Evolutionary conservation across 2,113 vertebrate species (phyloP), one percentile per base, ranked within the genome.

Genomic region (Herpetotheres cachinnans): DNA sequence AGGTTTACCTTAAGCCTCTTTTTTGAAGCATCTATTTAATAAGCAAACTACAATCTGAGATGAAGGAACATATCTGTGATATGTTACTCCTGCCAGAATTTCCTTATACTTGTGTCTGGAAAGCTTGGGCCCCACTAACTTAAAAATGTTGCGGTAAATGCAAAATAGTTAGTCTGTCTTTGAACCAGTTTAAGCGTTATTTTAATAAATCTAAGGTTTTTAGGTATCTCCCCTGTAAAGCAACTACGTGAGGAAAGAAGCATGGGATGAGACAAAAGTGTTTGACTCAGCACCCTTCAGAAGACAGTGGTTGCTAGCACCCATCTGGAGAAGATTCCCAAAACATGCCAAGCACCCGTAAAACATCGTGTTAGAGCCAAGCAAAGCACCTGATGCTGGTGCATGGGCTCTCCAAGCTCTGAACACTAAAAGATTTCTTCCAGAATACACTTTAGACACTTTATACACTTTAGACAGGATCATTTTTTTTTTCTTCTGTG

Each of bases 331-430:
- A 95, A 7, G 32, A 42, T 22, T 55, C 47, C 79, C 82, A 34
- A 36, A 58, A 36, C 1, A 0, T 8, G 10, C 18, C 40, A 71
- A 76, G 16, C 25, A 42, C 15, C 15, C 34, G 38, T 30, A 54
- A 44, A 74, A 34, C 7, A 6, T 0, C 0, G 16, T 12, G 9
- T 5, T 54, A 34, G 47, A 79, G 6, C 47, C 22, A 44, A 72
- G 20, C 24, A 36, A 44, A 73, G 29, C 1, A 1, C 11, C 14
- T 47, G 7, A 32, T 42, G 27, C 3, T 3, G 2, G 19, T 17
- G 16, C 3, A 2, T 7, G 50, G 16, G 11, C 26, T 62, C 61
- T 71, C 38, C 10, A 34, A 25, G 6, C 38, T 46, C 19, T 16
- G 22, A 63, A 34, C 4, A 15, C 13, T 8, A 3, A 3, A 74